Conservation (phyloP, 2,113 vertebrate genomes). For the Albula glossodonta region DNA sequence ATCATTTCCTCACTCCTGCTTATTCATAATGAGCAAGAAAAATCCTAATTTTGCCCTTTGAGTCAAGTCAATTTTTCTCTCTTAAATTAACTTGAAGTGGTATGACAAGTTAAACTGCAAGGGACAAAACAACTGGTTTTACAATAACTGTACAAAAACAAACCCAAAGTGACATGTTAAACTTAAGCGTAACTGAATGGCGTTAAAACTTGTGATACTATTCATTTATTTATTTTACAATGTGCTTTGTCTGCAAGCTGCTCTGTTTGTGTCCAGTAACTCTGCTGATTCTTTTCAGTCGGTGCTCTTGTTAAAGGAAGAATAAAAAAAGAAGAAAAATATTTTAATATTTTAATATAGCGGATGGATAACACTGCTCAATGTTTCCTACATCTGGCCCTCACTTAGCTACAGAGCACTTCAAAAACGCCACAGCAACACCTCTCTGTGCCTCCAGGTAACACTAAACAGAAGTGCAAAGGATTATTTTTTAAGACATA, state of each 20-base stretch:
- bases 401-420: not conserved
- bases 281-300: not conserved
- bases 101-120: not conserved
- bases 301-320: not conserved
- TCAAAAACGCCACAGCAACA: not conserved
- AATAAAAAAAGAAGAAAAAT: not conserved
- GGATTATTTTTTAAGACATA: not conserved
- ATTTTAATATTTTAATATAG: not conserved
- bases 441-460: not conserved
- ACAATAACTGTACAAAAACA: not conserved
- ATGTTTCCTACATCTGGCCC: not conserved
- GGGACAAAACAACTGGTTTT: not conserved
- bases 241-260: not conserved
- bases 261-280: not conserved
- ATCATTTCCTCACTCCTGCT: conserved; percentile 48
- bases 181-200: not conserved
- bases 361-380: not conserved
- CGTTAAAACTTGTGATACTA: not conserved
- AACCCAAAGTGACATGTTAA: not conserved
- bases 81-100: not conserved
- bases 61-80: not conserved
- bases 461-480: not conserved
- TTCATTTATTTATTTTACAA: not conserved
- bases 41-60: not conserved
- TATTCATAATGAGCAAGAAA: conserved; percentile 54